A percentile compares a stretch with the other conserved stretches of the same genome.
phyloP scores from a whole-genome alignment of 2,797 vertebrate species.

The Acanthurus leucopareius region DNA sequence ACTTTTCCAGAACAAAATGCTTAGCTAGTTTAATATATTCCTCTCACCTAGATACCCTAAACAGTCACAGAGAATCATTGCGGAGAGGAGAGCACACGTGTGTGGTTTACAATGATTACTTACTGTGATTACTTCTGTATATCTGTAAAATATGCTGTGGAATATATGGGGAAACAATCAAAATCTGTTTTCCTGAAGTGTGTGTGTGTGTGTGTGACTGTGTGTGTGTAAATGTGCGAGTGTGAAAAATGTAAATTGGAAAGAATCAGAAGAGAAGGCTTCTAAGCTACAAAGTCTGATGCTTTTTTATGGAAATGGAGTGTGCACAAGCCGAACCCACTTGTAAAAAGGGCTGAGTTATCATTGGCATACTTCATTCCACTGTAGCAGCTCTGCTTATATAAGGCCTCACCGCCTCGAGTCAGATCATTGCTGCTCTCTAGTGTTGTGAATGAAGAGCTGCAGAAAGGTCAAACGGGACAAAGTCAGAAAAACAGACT shows the following conservation, averaged over 20 bases:
- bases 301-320: conserved; percentile 61
- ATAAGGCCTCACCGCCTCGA: conserved; percentile 55
- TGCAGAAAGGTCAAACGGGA: conserved; percentile 76
- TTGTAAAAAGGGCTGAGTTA: conserved; percentile 76
- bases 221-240: background rate
- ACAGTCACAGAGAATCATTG: conserved; percentile 48
- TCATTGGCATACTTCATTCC: conserved; percentile 78
- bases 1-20: conserved; percentile 71
- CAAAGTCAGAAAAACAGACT: conserved; percentile 67
- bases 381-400: conserved; percentile 74
- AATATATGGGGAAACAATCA: conserved; percentile 36
- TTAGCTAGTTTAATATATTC: conserved; percentile 68
- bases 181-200: background rate
- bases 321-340: conserved; percentile 70
- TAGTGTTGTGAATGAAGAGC: conserved; percentile 63
- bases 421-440: conserved; percentile 77
- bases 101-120: conserved; percentile 51
- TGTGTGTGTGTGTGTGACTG: conserved; percentile 7
- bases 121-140: conserved; percentile 5
- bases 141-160: conserved; percentile 16
- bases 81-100: conserved; percentile 53
- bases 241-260: conserved; percentile 20
- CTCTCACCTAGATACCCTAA: conserved; percentile 61
- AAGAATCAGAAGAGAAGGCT: conserved; percentile 47
- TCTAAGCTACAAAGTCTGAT: conserved; percentile 45